These are phyloP conservation scores for Dolichopus griseipennis DNA, from an alignment of 2,888 invertebrate genomes.

Conservation along the genomic window DNA sequence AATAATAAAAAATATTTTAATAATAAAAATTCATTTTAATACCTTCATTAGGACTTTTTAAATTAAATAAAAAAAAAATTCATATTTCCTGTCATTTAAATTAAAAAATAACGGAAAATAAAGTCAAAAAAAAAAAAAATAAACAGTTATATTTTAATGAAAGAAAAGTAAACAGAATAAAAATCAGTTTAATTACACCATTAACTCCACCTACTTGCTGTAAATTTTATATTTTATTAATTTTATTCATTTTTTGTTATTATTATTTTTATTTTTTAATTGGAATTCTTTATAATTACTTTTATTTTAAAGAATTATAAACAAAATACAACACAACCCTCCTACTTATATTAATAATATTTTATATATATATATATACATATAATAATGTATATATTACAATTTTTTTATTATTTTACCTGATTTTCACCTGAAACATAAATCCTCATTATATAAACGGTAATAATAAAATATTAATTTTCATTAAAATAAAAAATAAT, in stretches of 20 bases:
- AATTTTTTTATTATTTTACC: too few relatives aligned
- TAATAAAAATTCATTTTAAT: too few relatives aligned
- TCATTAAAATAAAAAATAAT: neutral
- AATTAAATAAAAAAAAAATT: neutral
- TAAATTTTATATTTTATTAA: too few relatives aligned
- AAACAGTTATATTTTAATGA: too few relatives aligned
- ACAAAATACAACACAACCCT: neutral
- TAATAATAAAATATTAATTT: slow-evolving; percentile 3
- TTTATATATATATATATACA: too few relatives aligned
- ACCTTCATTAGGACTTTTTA: neutral
- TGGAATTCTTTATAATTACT: neutral
- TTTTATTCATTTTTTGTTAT: neutral
- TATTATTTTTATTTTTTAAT: neutral
- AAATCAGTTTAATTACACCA: neutral
- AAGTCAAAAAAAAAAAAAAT: neutral
- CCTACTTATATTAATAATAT: neutral
- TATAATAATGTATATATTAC: too few relatives aligned
- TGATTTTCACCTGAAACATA: neutral
- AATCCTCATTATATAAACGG: neutral
- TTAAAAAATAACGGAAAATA: neutral
- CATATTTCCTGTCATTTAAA: neutral
- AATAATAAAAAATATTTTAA: too few relatives aligned
- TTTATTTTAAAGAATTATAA: too few relatives aligned
- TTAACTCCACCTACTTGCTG: neutral
- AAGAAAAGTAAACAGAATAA: neutral